Conservation (phyloP, 2,797 vertebrate species). For the Eremophila alpestris region DNA sequence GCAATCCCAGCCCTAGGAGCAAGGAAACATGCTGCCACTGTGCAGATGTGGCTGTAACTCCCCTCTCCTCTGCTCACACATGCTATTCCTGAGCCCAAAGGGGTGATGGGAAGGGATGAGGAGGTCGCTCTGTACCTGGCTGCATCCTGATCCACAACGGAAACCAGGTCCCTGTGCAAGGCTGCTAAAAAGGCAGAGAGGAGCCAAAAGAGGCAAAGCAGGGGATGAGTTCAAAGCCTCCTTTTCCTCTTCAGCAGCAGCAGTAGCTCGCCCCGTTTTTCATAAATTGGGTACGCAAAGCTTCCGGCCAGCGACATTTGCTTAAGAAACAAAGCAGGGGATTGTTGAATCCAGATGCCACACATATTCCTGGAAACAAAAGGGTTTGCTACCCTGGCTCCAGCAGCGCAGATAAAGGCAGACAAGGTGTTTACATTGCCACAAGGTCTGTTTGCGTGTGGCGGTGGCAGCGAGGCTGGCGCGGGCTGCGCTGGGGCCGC, state of each 20-base stretch:
- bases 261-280: not conserved
- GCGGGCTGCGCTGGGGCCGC: fast-evolving
- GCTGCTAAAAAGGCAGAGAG: not conserved
- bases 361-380: not conserved
- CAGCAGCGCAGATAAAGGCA: not conserved
- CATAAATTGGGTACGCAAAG: not conserved
- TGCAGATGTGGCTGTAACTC: not conserved
- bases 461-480: not conserved
- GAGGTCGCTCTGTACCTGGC: not conserved
- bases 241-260: not conserved
- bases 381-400: not conserved
- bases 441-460: conserved; percentile 21
- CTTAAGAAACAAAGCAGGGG: not conserved
- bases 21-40: fast-evolving
- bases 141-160: not conserved
- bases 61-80: not conserved
- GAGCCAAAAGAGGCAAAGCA: not conserved
- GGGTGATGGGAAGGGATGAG: fast-evolving
- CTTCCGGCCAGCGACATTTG: not conserved
- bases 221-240: not conserved
- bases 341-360: not conserved
- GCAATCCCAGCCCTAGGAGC: not conserved
- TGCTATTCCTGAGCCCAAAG: not conserved
- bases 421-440: conserved; percentile 7
- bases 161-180: not conserved